phyloP scores from a whole-genome alignment of 2,113 vertebrate genomes.

The Gorilla gorilla region DNA sequence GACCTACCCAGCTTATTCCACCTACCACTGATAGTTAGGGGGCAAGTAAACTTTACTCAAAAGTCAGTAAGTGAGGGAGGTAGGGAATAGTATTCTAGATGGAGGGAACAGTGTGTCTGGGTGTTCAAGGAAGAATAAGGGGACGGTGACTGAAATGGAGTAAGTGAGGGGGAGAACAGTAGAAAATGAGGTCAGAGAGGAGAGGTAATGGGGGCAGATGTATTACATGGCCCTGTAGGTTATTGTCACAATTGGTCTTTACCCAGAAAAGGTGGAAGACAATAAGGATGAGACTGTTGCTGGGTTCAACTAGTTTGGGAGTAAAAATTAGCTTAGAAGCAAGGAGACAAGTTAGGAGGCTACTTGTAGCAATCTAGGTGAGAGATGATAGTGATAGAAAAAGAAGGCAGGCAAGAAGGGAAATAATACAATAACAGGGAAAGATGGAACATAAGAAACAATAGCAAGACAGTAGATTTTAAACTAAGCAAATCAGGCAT shows the following conservation, averaged over 20 bases:
- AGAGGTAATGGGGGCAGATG: not conserved
- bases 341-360: not conserved
- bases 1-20: not conserved
- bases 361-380: not conserved
- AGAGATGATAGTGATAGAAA: not conserved
- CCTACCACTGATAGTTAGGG: not conserved
- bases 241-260: not conserved
- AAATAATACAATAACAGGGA: not conserved
- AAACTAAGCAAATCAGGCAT: not conserved
- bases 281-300: not conserved
- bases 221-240: not conserved
- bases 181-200: not conserved
- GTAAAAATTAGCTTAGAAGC: not conserved
- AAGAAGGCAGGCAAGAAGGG: not conserved
- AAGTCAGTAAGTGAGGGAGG: not conserved
- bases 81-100: not conserved
- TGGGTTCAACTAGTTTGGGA: not conserved
- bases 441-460: not conserved
- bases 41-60: not conserved
- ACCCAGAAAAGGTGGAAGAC: not conserved
- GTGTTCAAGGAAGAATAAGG: not conserved
- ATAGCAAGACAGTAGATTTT: not conserved
- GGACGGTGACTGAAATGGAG: not conserved
- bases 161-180: not conserved
- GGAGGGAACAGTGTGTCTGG: not conserved